Conservation (phyloP, 2,888 invertebrate species). For the Yponomeuta sedellus region DNA sequence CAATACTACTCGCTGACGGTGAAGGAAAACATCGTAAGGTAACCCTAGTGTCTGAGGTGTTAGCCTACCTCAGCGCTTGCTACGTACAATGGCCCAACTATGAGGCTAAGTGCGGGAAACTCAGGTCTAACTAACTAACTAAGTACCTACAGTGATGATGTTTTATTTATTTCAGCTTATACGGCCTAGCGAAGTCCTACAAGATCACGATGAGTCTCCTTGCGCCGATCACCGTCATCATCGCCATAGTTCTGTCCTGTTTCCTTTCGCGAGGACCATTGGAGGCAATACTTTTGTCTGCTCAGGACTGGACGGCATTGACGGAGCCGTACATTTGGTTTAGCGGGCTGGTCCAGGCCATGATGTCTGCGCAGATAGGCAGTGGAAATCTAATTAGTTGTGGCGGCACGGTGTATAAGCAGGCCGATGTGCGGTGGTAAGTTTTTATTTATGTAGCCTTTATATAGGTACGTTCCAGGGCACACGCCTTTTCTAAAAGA, state of each 20-base stretch:
- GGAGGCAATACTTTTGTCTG: constrained; percentile 52
- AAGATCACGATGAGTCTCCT: constrained; percentile 58
- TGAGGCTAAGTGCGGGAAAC: no score
- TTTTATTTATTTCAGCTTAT: constrained; percentile 52
- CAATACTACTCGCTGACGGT: no score
- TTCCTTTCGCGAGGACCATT: constrained; percentile 51
- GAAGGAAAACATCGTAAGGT: no score
- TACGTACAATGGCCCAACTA: no score
- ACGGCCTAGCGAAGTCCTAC: constrained; percentile 68
- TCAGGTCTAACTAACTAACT: no score
- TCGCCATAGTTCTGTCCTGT: constrained; percentile 50
- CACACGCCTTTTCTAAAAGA: no score
- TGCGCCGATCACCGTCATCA: constrained; percentile 46
- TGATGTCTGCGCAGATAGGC: constrained; percentile 79
- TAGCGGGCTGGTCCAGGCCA: constrained; percentile 78
- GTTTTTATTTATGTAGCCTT: no score
- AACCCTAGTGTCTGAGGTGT: no score
- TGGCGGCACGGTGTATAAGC: constrained; percentile 78
- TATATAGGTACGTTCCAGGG: no score
- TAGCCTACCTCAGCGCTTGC: no score
- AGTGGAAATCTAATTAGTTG: constrained; percentile 80
- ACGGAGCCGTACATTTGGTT: constrained; percentile 74
- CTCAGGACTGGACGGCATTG: constrained; percentile 55
- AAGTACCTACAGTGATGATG: no score
- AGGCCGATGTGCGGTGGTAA: constrained; percentile 81